A percentile compares a stretch with the other conserved stretches of the same genome.
Conservation (phyloP, 2,797 vertebrate species). For the Periparus ater region DNA sequence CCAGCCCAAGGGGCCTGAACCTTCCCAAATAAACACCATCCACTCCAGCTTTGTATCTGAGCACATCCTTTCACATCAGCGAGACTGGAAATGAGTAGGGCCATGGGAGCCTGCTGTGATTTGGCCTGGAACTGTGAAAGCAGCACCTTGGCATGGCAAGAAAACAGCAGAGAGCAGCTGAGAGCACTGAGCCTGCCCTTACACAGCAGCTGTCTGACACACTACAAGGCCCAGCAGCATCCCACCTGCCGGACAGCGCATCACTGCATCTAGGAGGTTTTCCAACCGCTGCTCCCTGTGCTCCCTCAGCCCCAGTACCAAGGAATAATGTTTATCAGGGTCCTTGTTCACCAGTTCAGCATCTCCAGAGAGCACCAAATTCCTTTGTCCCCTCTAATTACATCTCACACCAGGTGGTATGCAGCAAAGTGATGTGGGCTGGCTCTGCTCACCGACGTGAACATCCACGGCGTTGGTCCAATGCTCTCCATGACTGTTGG, state of each 20-base stretch:
- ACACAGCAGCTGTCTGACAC: not conserved
- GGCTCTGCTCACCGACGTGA: slow-evolving; percentile 64
- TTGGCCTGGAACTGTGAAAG: not conserved
- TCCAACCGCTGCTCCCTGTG: rapidly evolving
- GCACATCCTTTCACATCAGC: not conserved
- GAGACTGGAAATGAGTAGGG: not conserved
- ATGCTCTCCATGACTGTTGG: slow-evolving; percentile 79
- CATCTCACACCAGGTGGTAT: not conserved
- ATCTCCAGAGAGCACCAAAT: not conserved
- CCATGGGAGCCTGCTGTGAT: rapidly evolving
- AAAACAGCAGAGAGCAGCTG: not conserved
- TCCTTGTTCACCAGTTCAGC: not conserved
- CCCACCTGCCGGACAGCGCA: rapidly evolving
- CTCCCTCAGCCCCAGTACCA: not conserved
- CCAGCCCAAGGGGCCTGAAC: not conserved
- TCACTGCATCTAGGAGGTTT: rapidly evolving
- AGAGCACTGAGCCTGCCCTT: not conserved
- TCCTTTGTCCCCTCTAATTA: not conserved
- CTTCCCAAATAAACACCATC: not conserved
- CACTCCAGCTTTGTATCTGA: not conserved
- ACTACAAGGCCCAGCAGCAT: not conserved
- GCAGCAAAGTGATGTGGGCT: not conserved
- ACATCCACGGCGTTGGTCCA: slow-evolving; percentile 83
- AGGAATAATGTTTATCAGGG: not conserved
- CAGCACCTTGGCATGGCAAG: not conserved